Base-by-base conservation (phyloP, 2,888 invertebrate genomes). In the Andrena camellia region DNA sequence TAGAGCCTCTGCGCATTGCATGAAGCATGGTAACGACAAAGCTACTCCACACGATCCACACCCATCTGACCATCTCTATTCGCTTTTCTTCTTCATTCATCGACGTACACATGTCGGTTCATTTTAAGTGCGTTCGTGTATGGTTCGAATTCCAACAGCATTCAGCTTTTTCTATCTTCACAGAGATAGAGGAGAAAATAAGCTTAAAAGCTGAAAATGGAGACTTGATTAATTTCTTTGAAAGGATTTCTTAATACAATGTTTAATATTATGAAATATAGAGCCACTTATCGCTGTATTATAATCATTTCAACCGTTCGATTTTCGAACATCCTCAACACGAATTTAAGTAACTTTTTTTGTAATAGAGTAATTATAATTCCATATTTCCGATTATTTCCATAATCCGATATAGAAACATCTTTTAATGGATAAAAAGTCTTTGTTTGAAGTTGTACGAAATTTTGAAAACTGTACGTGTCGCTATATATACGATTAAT, bases 31-130 rank as follows among this genome's bases (percentile, higher is more conserved):
- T 33, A 54, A 62, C 26, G 8, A 54, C 50, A 70, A 72, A 50
- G 69, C 23, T 52, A 48, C 69, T 72, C 67, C 60, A 48, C 74
- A 82, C 23, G 4, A 13, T 52, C 20, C n/a, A 6, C n/a, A 26
- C 17, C 4, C 35, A 7, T n/a, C n/a, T n/a, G n/a, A n/a, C n/a
- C n/a, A n/a, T n/a, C n/a, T n/a, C n/a, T n/a, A n/a, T 52, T 52
- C 20, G 2, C 1, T 23, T 57, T 57, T 63, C 20, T 23, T 17
- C 13, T 35, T 35, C 20, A 48, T 78, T 63, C 23, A 48, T 31
- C 6, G 13, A 33, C 8, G 4, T 5, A 6, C 2, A 35, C 8
- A 10, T 23, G 17, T 23, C 17, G 2, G 1, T 23, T 23, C 17
- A 50, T 29, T 10, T 26, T 52, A 8, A 79, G 13, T 48, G 0